Evolutionary conservation across 2,888 invertebrate species (phyloP), one percentile per base, ranked within the genome.

Genomic region (Rhimphoctona megacephalus): DNA sequence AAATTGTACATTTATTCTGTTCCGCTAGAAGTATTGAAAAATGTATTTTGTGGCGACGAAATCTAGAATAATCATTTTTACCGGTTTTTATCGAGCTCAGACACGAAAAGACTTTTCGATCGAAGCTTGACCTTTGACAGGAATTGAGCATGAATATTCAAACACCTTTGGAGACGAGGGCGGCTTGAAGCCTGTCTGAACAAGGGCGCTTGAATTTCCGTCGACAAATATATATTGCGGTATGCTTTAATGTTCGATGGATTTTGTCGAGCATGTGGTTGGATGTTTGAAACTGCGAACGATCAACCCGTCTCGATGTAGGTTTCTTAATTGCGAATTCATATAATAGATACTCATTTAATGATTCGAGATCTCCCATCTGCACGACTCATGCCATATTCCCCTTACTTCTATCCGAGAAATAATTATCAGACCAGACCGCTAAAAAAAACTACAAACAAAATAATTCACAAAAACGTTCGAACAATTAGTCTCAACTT

Each of bases 121-220:
- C 79, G 73, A 69, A 83, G 67, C 79, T 79, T 79, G 73, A 79
- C 54, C 79, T 67, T 57, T 22, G 73, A 73, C 66, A 57, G 43
- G 3, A 46, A 36, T 5, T 36, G 30, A 19, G 25, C 43, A 83
- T 79, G 79, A 73, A 79, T 79, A 79, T 83, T 79, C 79, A 83
- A 83, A 67, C 25, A 33, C 6, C 19, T 49, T 54, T 30, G 19
- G 39, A 73, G 79, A 66, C 49, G 66, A 49, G 77, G 33, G 14
- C 30, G 30, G 33, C 25, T 14, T 49, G 6, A 30, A 43, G 17
- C 57, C 57, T n/a, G 70, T 39, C 22, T 67, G 67, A 67, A 49
- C 33, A 36, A 14, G 67, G 22, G 46, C 46, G 36, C 43, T 80
- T 46, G 70, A 80, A 70, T 70, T 80, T 70, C 46, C 61, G 43